These are phyloP conservation scores for Candoia aspera DNA, from an alignment of 2,113 vertebrate genomes.

Conservation along the genomic window DNA sequence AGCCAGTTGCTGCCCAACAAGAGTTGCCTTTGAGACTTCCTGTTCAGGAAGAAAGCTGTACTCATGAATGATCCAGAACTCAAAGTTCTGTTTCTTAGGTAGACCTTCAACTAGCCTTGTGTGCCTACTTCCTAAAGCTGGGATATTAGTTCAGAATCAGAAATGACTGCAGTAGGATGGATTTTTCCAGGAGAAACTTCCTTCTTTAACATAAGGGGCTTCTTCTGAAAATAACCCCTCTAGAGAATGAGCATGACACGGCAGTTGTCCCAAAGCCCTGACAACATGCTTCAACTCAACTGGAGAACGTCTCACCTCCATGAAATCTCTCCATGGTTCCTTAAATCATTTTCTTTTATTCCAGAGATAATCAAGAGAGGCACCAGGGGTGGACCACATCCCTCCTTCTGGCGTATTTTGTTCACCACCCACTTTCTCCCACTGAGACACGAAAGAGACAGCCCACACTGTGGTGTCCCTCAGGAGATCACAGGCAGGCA, in stretches of 20 bases:
- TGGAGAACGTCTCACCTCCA: background rate
- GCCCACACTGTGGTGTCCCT: slow-evolving; percentile 49
- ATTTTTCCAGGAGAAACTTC: background rate
- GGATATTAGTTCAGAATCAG: background rate
- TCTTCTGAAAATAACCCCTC: too few species aligned
- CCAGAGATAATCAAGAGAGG: slow-evolving; percentile 22
- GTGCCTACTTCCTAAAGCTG: background rate
- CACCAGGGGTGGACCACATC: slow-evolving; percentile 1
- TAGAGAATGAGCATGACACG: background rate
- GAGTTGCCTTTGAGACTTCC: too few species aligned
- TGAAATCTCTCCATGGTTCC: background rate
- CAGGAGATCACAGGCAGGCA: slow-evolving; percentile 46
- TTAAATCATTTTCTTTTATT: slow-evolving; percentile 20
- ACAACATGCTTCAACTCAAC: background rate
- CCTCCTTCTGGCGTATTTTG: background rate
- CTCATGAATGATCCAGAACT: background rate
- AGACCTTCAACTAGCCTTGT: background rate
- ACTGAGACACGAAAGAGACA: slow-evolving; percentile 29
- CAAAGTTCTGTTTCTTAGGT: background rate
- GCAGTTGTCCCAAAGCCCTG: background rate
- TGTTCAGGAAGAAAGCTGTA: background rate
- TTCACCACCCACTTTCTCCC: background rate
- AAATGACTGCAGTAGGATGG: background rate
- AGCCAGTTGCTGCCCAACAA: too few species aligned
- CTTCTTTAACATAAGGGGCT: too few species aligned